phyloP scores from a whole-genome alignment of 2,888 invertebrate species.

The Lissonota sp. region DNA sequence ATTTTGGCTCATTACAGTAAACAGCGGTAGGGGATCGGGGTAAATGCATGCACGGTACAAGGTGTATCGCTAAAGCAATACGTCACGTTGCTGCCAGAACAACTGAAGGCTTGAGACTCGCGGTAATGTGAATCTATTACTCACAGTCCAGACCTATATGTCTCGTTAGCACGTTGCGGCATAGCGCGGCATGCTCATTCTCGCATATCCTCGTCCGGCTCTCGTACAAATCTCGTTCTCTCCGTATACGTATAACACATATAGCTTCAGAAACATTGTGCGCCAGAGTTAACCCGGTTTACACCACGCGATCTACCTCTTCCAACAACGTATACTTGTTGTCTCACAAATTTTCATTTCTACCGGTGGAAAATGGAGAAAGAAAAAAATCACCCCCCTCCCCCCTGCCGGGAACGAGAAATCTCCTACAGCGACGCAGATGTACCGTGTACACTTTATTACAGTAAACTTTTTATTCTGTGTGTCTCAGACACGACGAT shows the following conservation, averaged over 20 bases:
- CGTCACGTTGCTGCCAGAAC: slow-evolving; percentile 73
- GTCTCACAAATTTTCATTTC: slow-evolving; percentile 65
- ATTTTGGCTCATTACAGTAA: slow-evolving; percentile 45
- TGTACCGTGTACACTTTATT: too few species aligned
- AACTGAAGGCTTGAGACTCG: slow-evolving; percentile 67
- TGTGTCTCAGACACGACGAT: too few species aligned
- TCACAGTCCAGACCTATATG: slow-evolving; percentile 69
- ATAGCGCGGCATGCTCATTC: slow-evolving; percentile 52
- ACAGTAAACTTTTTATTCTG: too few species aligned
- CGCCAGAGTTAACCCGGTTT: slow-evolving; percentile 20
- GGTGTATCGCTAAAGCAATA: slow-evolving; percentile 64
- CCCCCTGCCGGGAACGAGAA: background rate
- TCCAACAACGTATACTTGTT: slow-evolving; percentile 6
- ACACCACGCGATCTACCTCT: slow-evolving; percentile 7
- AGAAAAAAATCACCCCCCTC: background rate
- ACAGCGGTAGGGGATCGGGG: background rate
- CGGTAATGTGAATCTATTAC: slow-evolving; percentile 79
- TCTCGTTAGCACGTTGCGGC: slow-evolving; percentile 72
- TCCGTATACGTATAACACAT: slow-evolving; percentile 1
- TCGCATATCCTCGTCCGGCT: slow-evolving; percentile 50
- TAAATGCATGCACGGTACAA: background rate
- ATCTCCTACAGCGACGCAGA: too few species aligned
- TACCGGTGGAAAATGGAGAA: slow-evolving; percentile 22
- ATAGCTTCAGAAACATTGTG: slow-evolving; percentile 48
- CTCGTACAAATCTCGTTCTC: slow-evolving; percentile 51